phyloP scores from a whole-genome alignment of 2,113 vertebrate species.

The Planiliza haematocheilus region DNA sequence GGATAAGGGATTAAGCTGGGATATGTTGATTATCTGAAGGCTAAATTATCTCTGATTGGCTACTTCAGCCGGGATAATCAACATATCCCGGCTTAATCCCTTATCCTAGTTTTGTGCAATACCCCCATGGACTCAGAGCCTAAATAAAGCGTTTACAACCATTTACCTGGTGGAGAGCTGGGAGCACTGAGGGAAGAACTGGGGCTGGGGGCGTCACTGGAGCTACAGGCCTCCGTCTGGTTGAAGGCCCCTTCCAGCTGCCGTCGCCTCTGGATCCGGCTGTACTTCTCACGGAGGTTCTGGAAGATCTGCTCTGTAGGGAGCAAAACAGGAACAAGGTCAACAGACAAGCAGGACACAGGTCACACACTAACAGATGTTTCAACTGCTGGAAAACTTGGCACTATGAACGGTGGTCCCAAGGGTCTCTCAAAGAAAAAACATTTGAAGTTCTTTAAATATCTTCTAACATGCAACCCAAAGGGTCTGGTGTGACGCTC shows the following conservation, averaged over 20 bases:
- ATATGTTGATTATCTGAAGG: too few relatives aligned
- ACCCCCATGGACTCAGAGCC: too few relatives aligned
- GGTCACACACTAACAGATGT: background rate
- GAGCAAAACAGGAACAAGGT: conserved; percentile 20
- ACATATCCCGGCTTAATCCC: too few relatives aligned
- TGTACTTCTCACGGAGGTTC: conserved; percentile 94
- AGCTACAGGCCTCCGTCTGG: conserved; percentile 87
- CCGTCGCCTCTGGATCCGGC: conserved; percentile 90
- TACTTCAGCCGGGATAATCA: too few relatives aligned
- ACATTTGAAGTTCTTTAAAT: background rate
- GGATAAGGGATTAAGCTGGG: too few relatives aligned
- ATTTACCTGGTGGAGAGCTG: conserved; percentile 90
- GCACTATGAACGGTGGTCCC: background rate
- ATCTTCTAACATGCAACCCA: too few relatives aligned
- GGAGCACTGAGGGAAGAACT: conserved; percentile 85
- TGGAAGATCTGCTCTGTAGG: conserved; percentile 92
- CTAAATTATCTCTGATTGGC: too few relatives aligned
- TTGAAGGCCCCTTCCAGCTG: conserved; percentile 92
- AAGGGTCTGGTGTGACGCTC: background rate
- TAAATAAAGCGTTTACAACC: too few relatives aligned
- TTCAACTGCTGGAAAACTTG: background rate
- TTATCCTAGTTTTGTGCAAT: too few relatives aligned
- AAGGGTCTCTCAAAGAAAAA: background rate
- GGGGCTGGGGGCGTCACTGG: conserved; percentile 84
- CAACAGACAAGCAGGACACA: conserved; percentile 14